phyloP scores from a whole-genome alignment of 2,113 vertebrate species.

The Uria aalge region DNA sequence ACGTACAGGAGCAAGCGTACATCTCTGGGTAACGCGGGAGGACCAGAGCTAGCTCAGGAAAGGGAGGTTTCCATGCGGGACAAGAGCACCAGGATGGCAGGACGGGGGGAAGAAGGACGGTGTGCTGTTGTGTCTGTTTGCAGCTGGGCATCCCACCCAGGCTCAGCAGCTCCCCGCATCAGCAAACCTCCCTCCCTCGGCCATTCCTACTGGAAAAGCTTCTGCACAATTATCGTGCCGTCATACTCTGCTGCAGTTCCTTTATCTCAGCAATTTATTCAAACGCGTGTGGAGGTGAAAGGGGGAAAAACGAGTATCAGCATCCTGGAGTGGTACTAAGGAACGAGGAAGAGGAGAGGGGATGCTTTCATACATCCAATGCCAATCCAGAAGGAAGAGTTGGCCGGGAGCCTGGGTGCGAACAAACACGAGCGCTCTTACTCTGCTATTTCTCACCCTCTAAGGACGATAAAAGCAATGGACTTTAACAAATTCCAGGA shows the following conservation, averaged over 20 bases:
- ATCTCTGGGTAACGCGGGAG: too few species aligned
- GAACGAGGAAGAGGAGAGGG: background rate
- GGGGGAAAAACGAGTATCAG: background rate
- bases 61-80: rapidly evolving
- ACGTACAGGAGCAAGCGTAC: rapidly evolving
- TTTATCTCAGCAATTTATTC: background rate
- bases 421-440: rapidly evolving
- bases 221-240: rapidly evolving
- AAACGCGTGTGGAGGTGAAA: background rate
- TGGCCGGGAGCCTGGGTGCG: background rate
- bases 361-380: background rate
- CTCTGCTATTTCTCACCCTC: background rate
- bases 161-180: background rate
- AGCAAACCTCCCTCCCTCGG: background rate
- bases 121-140: too few species aligned
- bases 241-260: background rate
- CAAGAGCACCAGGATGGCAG: background rate
- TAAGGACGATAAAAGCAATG: background rate
- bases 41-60: background rate
- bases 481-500: background rate
- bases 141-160: rapidly evolving
- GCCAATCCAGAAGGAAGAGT: background rate
- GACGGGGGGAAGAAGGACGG: background rate
- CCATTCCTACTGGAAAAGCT: background rate
- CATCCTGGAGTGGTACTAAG: rapidly evolving